Base-by-base conservation (phyloP, 2,113 vertebrate genomes). In the Accipiter cooperii region DNA sequence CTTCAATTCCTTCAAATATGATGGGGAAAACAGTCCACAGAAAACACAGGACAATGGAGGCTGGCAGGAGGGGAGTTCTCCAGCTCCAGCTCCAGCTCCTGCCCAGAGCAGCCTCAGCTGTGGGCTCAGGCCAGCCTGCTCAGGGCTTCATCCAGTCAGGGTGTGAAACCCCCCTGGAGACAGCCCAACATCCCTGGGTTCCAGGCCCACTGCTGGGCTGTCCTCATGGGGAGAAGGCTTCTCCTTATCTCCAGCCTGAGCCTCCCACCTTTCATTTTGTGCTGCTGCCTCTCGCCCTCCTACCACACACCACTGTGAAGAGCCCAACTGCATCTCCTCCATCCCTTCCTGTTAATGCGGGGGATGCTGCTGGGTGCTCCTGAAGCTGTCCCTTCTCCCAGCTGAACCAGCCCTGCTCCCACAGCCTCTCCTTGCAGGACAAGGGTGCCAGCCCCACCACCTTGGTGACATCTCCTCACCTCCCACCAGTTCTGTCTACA, bases 321-420 rank as follows among this genome's bases (percentile, higher is more conserved):
- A 68, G 5, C 2, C 4, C 4, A 0, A 1, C 3, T 55, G 4
- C 0, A 1, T 38, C 15, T 88, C 16, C 24, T 68, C 8, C 13
- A 13, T 8, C 8, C 2, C 5, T 9, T 69, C 8, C n/a, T 47
- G 17, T 9, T 1, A 2, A 4, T 36, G 20, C 8, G 2, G 8
- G 16, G 12, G 11, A 51, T 28, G 18, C 4, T 76, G 13, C 6
- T 52, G 18, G 24, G 1, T n/a, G 18, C 2, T 12, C 13, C 19
- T 1, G 1, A 66, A 75, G 29, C 17, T 3, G 1, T 28, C 8
- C 9, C 6, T 73, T 90, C 36, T 76, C 6, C 10, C 34, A 9
- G 24, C 8, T 18, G 6, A 81, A 34, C 9, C 12, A 51, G 6
- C 8, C 5, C 4, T n/a, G 5, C 5, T 24, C 18, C 26, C 19